Percentiles rank a stretch among this genome's conserved stretches.
Conservation (phyloP, 2,797 vertebrate species). For the Vespertilio murinus region DNA sequence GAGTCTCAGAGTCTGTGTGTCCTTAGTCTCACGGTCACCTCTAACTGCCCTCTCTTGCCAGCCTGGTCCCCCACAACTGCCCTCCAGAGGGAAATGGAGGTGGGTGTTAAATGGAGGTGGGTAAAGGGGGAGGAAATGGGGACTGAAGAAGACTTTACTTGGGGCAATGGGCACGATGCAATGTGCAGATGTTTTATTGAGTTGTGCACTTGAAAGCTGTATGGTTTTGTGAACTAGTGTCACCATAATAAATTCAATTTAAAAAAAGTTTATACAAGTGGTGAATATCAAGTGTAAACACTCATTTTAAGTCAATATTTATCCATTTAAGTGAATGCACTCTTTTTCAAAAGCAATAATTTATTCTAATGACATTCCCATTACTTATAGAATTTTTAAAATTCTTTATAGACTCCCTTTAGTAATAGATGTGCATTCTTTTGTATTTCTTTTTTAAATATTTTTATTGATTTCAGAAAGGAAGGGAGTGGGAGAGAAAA, state of each 20-base stretch:
- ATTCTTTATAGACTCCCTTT: constrained; percentile 25
- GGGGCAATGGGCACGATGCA: background rate
- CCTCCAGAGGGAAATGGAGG: background rate
- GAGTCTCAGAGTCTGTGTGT: too few relatives aligned
- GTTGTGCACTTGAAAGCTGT: background rate
- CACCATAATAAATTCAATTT: too few relatives aligned
- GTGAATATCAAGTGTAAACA: background rate
- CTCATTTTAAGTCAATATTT: constrained; percentile 18
- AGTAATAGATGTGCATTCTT: background rate
- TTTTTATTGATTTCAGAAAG: background rate
- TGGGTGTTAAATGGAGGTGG: background rate
- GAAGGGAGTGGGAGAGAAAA: background rate
- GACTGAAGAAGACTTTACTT: background rate
- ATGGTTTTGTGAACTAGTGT: too few relatives aligned
- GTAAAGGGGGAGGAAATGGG: too few relatives aligned
- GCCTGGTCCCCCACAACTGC: too few relatives aligned
- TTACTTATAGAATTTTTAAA: constrained; percentile 24
- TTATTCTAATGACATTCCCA: background rate
- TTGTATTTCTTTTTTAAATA: background rate
- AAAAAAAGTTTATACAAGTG: background rate
- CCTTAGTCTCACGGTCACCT: too few relatives aligned
- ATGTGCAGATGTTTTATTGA: background rate
- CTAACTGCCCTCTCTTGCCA: too few relatives aligned
- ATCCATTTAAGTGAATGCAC: background rate
- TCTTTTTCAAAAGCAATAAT: constrained; percentile 41